Percentiles rank a stretch among this genome's conserved stretches.
Evolutionary conservation across 2,797 vertebrate genomes (phyloP).

Genomic region (Cebuella pygmaea): DNA sequence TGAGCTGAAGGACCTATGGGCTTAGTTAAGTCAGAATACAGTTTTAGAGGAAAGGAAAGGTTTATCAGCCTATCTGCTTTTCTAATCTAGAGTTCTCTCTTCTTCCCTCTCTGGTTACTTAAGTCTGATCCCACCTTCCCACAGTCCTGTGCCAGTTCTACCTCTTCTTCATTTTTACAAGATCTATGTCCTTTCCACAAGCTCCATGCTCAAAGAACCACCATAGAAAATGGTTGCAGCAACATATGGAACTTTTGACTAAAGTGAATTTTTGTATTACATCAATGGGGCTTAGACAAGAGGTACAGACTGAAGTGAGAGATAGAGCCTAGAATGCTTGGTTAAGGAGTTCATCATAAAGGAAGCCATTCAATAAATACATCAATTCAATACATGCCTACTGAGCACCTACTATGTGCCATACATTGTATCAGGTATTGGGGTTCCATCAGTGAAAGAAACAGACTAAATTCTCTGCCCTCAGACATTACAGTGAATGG

Average conservation of each 20-base stretch:
- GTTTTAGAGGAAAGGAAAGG: background rate
- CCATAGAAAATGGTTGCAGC: background rate
- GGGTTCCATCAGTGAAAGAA: background rate
- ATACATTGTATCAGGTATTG: background rate
- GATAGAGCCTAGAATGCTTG: background rate
- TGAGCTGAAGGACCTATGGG: background rate
- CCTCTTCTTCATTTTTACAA: background rate
- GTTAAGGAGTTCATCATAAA: conserved; percentile 2
- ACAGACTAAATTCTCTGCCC: background rate
- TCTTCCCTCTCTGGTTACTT: background rate
- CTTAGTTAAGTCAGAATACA: background rate
- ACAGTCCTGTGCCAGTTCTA: background rate
- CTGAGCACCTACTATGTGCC: background rate
- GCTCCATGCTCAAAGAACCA: background rate
- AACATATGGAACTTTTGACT: background rate
- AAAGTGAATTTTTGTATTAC: background rate
- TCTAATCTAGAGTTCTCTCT: background rate
- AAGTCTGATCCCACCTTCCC: background rate
- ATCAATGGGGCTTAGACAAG: background rate
- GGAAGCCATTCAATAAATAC: background rate
- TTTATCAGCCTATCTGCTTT: background rate
- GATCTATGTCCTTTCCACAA: background rate
- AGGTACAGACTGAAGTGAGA: background rate
- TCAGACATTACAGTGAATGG: background rate
- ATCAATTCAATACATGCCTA: background rate